Conservation (phyloP, 2,888 invertebrate species). For the Nomada ruficornis region DNA sequence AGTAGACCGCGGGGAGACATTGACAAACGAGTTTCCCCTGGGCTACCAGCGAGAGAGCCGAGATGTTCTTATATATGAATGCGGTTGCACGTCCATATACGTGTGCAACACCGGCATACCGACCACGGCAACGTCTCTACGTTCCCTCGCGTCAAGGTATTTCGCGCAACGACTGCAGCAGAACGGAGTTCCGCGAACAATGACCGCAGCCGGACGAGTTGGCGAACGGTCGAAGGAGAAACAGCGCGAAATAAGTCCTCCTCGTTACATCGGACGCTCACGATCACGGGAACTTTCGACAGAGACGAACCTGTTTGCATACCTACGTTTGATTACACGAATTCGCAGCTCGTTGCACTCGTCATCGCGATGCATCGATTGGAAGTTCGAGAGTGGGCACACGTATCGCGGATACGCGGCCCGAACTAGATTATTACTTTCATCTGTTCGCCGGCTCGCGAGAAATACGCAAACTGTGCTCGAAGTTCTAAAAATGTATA, state of each 20-base stretch:
- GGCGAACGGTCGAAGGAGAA: conserved; percentile 24
- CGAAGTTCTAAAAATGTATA: background rate
- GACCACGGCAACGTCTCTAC: conserved; percentile 42
- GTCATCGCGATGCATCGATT: background rate
- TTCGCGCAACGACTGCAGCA: conserved; percentile 44
- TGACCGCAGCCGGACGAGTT: conserved; percentile 41
- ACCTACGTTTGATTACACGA: background rate
- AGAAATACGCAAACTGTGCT: background rate
- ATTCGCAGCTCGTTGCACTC: conserved; percentile 17
- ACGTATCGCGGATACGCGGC: background rate
- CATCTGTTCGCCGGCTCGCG: background rate
- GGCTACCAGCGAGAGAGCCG: conserved; percentile 11
- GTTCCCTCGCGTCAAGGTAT: conserved; percentile 36
- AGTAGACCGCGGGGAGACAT: conserved; percentile 6
- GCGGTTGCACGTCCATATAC: background rate
- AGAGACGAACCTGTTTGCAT: background rate
- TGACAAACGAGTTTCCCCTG: conserved; percentile 32
- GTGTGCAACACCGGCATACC: conserved; percentile 30
- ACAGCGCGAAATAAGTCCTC: conserved; percentile 19
- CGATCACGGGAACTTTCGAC: conserved; percentile 13
- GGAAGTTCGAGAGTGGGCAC: no score
- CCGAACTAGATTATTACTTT: background rate
- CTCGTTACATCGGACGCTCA: conserved; percentile 18
- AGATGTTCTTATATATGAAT: conserved; percentile 8
- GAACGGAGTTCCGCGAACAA: conserved; percentile 52